Conservation (phyloP, 2,888 invertebrate genomes). For the Corythucha ciliata region DNA sequence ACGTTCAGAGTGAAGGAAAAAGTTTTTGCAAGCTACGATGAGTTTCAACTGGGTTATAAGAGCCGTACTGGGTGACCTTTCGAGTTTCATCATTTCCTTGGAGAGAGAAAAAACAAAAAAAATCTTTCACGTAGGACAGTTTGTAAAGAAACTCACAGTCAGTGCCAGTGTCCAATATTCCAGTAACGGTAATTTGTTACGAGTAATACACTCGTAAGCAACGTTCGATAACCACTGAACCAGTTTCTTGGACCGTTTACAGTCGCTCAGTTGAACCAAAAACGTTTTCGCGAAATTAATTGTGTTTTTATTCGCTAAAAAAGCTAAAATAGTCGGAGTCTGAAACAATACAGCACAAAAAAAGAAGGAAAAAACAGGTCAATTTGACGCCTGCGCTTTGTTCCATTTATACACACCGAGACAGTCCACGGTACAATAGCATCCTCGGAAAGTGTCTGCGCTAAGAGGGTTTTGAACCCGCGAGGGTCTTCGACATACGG, state of each 20-base stretch:
- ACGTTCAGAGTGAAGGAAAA: constrained; percentile 20
- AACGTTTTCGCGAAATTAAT: constrained; percentile 51
- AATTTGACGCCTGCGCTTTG: not conserved
- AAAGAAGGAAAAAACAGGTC: not conserved
- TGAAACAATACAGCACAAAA: constrained; percentile 25
- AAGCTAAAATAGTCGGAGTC: constrained; percentile 59
- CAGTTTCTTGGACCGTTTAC: constrained; percentile 28
- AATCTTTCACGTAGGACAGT: not conserved
- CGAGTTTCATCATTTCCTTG: constrained; percentile 51
- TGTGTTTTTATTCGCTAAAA: constrained; percentile 62
- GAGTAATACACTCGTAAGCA: constrained; percentile 70
- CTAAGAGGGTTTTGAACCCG: constrained; percentile 66
- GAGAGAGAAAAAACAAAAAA: constrained; percentile 13
- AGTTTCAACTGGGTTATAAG: constrained; percentile 70
- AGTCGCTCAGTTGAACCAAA: constrained; percentile 16
- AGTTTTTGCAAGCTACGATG: constrained; percentile 42
- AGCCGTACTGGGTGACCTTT: constrained; percentile 46
- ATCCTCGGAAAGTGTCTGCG: constrained; percentile 69
- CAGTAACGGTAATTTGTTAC: constrained; percentile 66
- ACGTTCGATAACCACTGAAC: constrained; percentile 55
- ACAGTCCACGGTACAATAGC: constrained; percentile 58
- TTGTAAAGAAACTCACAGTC: constrained; percentile 46
- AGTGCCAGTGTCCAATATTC: constrained; percentile 61
- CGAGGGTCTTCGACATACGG: constrained; percentile 78
- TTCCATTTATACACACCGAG: constrained; percentile 36